Evolutionary conservation across 2,888 invertebrate genomes (phyloP).

Genomic region (Dolichomitus sp.): DNA sequence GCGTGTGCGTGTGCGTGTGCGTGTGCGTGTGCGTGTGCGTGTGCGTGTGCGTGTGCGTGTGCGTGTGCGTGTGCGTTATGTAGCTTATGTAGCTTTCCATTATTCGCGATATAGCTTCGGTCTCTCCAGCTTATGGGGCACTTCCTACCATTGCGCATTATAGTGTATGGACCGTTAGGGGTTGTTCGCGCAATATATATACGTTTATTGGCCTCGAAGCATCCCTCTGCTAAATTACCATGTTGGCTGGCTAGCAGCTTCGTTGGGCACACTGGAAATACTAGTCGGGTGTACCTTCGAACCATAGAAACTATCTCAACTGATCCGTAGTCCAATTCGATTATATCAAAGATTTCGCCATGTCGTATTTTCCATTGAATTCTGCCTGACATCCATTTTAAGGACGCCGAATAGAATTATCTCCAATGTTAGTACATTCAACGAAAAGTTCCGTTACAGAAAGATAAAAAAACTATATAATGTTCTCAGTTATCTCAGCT

Average conservation of each 20-base stretch:
- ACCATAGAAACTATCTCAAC: slow-evolving; percentile 64
- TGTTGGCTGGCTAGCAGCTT: slow-evolving; percentile 41
- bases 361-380: neutral
- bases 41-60: slow-evolving; percentile 17
- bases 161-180: slow-evolving; percentile 54
- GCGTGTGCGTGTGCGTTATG: slow-evolving; percentile 2
- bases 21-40: too few relatives aligned
- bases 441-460: neutral
- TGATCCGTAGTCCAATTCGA: slow-evolving; percentile 64
- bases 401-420: too few relatives aligned
- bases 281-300: slow-evolving; percentile 41
- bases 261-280: slow-evolving; percentile 75
- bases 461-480: too few relatives aligned
- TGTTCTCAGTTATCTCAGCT: too few relatives aligned
- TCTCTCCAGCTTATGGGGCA: slow-evolving; percentile 49
- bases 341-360: slow-evolving; percentile 67
- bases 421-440: neutral
- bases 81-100: slow-evolving; percentile 42
- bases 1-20: too few relatives aligned
- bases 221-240: slow-evolving; percentile 76
- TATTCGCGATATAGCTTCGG: slow-evolving; percentile 39
- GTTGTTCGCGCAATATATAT: slow-evolving; percentile 71
- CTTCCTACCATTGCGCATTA: slow-evolving; percentile 51
- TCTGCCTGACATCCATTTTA: neutral
- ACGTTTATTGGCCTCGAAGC: slow-evolving; percentile 75